These are phyloP conservation scores for Dolichotis patagonum DNA, from an alignment of 2,113 vertebrate genomes.

Conservation along the genomic window DNA sequence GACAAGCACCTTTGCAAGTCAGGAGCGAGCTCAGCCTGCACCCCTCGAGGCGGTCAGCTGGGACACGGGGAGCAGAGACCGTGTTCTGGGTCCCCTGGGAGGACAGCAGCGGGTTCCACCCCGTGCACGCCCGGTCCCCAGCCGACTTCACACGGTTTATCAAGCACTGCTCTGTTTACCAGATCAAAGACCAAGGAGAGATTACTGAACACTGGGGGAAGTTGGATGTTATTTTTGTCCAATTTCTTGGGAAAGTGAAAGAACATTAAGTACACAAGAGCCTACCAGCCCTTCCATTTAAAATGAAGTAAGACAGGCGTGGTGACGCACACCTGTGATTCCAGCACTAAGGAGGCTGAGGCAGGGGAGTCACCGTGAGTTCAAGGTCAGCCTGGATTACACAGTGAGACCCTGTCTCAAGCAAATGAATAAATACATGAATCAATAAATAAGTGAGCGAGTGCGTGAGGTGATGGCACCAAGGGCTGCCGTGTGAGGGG, in stretches of 20 bases:
- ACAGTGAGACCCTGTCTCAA: neutral
- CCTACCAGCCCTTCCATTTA: neutral
- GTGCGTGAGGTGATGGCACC: neutral
- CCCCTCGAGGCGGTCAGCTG: neutral
- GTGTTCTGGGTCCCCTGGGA: neutral
- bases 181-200: neutral
- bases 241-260: neutral
- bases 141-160: neutral
- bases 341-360: neutral
- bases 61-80: neutral
- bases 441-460: no score
- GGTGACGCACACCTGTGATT: neutral
- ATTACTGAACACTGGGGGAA: neutral
- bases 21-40: neutral
- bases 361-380: neutral
- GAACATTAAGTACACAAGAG: neutral
- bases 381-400: neutral
- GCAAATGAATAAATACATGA: neutral
- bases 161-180: neutral
- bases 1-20: neutral
- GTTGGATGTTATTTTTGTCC: neutral
- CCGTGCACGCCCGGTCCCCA: neutral
- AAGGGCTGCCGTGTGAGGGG: neutral
- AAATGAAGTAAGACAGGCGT: neutral
- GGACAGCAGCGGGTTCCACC: neutral